Evolutionary conservation across 2,888 invertebrate genomes (phyloP), one percentile per base, ranked within the genome.

Genomic region (Synergus umbraculus): DNA sequence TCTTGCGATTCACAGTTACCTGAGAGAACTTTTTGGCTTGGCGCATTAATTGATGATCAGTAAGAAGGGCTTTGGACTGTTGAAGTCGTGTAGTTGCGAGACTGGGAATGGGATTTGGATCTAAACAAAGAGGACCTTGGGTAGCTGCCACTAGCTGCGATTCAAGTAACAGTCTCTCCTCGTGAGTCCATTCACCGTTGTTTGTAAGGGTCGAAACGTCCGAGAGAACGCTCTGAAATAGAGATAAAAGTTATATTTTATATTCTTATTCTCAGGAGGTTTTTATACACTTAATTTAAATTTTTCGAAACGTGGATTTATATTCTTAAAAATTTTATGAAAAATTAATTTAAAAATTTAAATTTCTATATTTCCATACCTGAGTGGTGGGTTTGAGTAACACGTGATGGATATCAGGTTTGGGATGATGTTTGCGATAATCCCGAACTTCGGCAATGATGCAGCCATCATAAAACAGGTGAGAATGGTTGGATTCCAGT

Each of bases 371-470:
- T 60, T 60, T 22, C 18, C 12, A 60, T 92, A 97, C 97, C 95
- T 97, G 97, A 91, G 96, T 96, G 83, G 97, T 96, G 88, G 97
- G 98, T 93, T 95, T 96, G 87, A 98, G 94, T 88, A 98, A 93
- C 86, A 97, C 97, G 94, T 97, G 96, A 93, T 96, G 96, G 87
- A 96, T 95, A 93, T 97, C 96, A 93, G 96, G 96, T 91, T 95
- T 93, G 92, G 95, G 95, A 91, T 94, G 94, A 86, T 95, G 95
- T 93, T 96, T 96, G 90, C 98, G 94, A 92, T 96, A 97, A 93
- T 98, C 98, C 89, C 97, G 94, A 88, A 98, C 95, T 94, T 98
- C 97, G 87, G 96, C 97, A 91, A 98, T 96, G 84, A 98, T 96
- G 93, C 98, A 97, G 83, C 98, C 98, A 87, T 96, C 97, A 92